Evolutionary conservation across 2,113 vertebrate species (phyloP).

Genomic region (Dendropsophus ebraccatus): DNA sequence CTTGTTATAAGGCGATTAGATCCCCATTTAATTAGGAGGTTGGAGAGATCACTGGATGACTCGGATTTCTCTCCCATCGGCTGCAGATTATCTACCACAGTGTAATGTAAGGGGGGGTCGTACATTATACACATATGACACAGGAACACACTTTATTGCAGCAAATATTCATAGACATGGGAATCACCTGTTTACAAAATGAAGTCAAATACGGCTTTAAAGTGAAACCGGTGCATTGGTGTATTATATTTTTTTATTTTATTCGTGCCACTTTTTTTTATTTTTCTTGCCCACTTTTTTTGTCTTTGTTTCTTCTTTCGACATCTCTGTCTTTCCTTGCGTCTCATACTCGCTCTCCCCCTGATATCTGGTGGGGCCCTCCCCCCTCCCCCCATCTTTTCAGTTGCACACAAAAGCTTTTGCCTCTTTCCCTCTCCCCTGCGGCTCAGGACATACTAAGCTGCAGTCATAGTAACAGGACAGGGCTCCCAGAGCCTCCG

Average conservation of each 20-base stretch:
- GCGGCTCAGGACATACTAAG: conserved; percentile 59
- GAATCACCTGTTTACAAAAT: conserved; percentile 42
- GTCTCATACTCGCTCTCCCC: conserved; percentile 49
- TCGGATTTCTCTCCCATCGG: conserved; percentile 51
- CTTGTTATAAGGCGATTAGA: conserved; percentile 58
- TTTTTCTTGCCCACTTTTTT: conserved; percentile 1
- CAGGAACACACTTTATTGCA: conserved; percentile 24
- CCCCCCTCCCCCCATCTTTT: conserved; percentile 68
- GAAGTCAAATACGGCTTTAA: background rate
- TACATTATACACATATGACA: conserved; percentile 37
- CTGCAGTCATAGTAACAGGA: conserved; percentile 59
- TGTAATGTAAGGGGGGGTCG: conserved; percentile 8
- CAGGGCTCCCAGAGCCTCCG: conserved; percentile 52
- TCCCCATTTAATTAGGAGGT: conserved; percentile 59
- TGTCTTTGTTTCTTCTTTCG: conserved; percentile 44
- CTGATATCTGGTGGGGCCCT: conserved; percentile 59
- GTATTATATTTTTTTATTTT: background rate
- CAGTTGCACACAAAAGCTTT: conserved; percentile 62
- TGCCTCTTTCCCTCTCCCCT: conserved; percentile 54
- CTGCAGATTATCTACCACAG: conserved; percentile 54
- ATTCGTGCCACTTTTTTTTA: conserved; percentile 14
- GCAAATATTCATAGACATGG: background rate
- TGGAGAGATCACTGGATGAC: conserved; percentile 55
- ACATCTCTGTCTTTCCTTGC: conserved; percentile 36
- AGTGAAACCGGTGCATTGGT: background rate